Percentiles rank a stretch among this genome's conserved stretches.
Conservation (phyloP, 2,113 vertebrate genomes). For the Myrmecobius fasciatus region DNA sequence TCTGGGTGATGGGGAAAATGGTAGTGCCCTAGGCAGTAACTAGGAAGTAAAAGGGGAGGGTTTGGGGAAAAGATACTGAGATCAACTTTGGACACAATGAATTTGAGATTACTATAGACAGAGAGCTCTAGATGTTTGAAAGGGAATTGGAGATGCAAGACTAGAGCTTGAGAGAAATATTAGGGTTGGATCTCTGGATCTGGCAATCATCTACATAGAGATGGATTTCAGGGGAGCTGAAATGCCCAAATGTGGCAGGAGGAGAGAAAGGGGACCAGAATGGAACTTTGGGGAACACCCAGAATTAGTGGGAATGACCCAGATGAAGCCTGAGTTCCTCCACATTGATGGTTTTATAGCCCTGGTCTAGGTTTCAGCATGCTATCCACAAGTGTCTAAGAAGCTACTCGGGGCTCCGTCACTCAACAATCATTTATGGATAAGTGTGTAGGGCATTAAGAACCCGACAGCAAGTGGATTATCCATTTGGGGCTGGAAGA, state of each 20-base stretch:
- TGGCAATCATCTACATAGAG: neutral
- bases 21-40: neutral
- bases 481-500: neutral
- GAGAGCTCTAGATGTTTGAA: neutral
- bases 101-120: neutral
- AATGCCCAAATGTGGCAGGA: neutral
- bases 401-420: neutral
- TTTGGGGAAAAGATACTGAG: neutral
- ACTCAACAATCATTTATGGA: neutral
- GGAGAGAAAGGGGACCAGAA: neutral
- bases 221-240: neutral
- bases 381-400: neutral
- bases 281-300: no score
- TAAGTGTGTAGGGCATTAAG: neutral
- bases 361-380: neutral
- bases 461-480: neutral
- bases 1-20: neutral
- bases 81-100: neutral
- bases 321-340: neutral
- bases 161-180: neutral
- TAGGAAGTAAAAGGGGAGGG: neutral
- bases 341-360: no score
- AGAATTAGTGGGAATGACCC: neutral
- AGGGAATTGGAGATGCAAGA: neutral
- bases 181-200: neutral